Base-by-base conservation (phyloP, 2,797 vertebrate species). In the Onychomys arenicola region DNA sequence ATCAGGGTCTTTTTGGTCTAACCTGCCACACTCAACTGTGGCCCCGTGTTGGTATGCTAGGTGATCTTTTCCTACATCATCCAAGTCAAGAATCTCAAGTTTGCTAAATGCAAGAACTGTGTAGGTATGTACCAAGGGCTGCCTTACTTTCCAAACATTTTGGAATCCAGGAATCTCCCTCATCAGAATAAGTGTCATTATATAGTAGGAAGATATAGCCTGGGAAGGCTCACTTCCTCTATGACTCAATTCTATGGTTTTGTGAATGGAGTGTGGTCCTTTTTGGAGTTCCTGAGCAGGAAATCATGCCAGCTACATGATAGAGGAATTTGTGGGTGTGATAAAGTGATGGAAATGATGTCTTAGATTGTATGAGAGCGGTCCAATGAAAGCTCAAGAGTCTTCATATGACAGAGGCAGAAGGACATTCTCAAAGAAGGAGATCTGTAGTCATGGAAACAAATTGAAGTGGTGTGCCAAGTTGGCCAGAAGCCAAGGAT, bases 241-340 rank as follows among this genome's bases (percentile, higher is more conserved):
- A 6, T 25, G 5, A 4, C 9, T 37, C 27, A 46, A 25, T 52
- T n/a, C 34, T 49, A 13, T 32, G 7, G 21, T 4, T 0, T 46
- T 67, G 46, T 8, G 11, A 57, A 37, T 29, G 3, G 32, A 49
- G 34, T 7, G 0, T 12, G 6, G 3, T 13, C 69, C 52, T 2
- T 1, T 2, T 21, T 34, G 19, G 19, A 19, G 13, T 40, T 65
- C 52, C 12, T 4, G 19, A 83, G 17, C 27, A 43, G 6, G 55
- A 2, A 17, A 34, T 19, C 7, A 1, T 10, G 25, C 9, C 6
- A 25, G 65, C 40, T 63, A 1, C 0, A 0, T 3, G 21, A 43
- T 16, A 32, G 4, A 43, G 12, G 14, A 69, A 9, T 59, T 19
- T 40, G 40, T 69, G 32, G 5, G 32, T 17, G 8, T 34, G 21